A percentile compares a stretch with the other conserved stretches of the same genome.
Conservation (phyloP, 1,140 invertebrate species). For the Eufriesea mexicana region DNA sequence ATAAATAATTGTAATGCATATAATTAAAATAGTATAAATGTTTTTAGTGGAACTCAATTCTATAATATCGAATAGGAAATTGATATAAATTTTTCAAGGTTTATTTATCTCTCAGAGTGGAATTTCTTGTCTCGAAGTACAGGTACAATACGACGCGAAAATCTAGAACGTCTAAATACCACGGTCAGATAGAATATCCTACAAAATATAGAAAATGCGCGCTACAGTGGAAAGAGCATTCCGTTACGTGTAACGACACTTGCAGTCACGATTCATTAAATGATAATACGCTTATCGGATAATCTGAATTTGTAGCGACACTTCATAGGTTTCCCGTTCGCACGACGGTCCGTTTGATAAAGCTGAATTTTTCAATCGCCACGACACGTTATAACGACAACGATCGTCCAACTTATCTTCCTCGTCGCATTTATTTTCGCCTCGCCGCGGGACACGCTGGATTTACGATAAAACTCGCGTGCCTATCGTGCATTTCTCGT, state of each 20-base stretch:
- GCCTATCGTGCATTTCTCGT: not conserved
- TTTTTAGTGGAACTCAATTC: too few relatives aligned
- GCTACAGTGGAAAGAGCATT: too few relatives aligned
- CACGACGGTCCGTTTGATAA: not conserved
- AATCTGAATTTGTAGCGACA: constrained; percentile 6
- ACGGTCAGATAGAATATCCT: too few relatives aligned
- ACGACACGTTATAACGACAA: not conserved
- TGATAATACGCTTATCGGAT: constrained; percentile 20
- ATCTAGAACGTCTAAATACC: too few relatives aligned
- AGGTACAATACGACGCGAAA: too few relatives aligned
- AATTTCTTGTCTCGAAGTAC: too few relatives aligned
- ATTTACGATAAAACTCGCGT: constrained; percentile 27
- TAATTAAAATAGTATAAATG: too few relatives aligned
- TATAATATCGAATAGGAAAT: too few relatives aligned
- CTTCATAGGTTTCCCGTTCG: not conserved
- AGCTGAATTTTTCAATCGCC: not conserved
- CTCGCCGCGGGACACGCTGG: not conserved
- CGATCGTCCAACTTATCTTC: constrained; percentile 28
- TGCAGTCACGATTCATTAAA: constrained; percentile 24
- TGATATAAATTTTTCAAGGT: too few relatives aligned
- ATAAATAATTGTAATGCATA: too few relatives aligned
- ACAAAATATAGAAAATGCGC: not conserved
- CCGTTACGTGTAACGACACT: not conserved
- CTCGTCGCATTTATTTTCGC: constrained; percentile 9
- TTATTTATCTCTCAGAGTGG: too few relatives aligned